Evolutionary conservation across 1,140 invertebrate genomes (phyloP).

Genomic region (Lasaia peninsularis): DNA sequence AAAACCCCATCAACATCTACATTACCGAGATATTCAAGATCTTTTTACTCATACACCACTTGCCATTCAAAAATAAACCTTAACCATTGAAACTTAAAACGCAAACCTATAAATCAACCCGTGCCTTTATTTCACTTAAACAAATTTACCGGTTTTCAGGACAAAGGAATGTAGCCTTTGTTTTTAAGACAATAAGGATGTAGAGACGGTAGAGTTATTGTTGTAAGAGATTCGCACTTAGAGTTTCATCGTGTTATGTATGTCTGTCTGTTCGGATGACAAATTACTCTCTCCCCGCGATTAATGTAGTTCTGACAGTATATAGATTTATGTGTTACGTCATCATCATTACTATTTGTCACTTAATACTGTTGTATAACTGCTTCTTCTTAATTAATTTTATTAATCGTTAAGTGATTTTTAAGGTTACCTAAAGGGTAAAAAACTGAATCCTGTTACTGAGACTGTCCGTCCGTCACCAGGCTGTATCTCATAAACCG

Average conservation of each 20-base stretch:
- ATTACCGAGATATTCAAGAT: constrained; percentile 32
- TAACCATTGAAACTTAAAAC: constrained; percentile 5
- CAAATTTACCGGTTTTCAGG: constrained; percentile 19
- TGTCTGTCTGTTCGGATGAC: constrained; percentile 50
- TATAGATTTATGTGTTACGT: constrained; percentile 19
- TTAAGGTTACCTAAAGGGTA: too few species aligned
- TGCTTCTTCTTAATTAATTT: not conserved
- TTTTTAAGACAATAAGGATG: constrained; percentile 16
- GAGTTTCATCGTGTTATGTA: constrained; percentile 34
- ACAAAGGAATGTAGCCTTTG: constrained; percentile 28
- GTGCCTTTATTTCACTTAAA: constrained; percentile 18
- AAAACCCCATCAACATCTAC: constrained; percentile 30
- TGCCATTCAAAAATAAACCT: constrained; percentile 19
- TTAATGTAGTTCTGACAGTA: constrained; percentile 37
- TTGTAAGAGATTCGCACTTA: constrained; percentile 26
- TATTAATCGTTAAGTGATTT: too few species aligned
- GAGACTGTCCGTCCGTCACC: too few species aligned
- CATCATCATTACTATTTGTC: not conserved
- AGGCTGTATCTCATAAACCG: too few species aligned
- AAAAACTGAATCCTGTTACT: too few species aligned
- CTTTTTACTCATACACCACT: constrained; percentile 11
- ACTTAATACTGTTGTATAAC: not conserved
- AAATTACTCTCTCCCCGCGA: constrained; percentile 40
- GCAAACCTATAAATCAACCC: constrained; percentile 5
- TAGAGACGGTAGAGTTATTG: constrained; percentile 3